Conservation (phyloP, 2,113 vertebrate species). For the Toxostoma redivivum region DNA sequence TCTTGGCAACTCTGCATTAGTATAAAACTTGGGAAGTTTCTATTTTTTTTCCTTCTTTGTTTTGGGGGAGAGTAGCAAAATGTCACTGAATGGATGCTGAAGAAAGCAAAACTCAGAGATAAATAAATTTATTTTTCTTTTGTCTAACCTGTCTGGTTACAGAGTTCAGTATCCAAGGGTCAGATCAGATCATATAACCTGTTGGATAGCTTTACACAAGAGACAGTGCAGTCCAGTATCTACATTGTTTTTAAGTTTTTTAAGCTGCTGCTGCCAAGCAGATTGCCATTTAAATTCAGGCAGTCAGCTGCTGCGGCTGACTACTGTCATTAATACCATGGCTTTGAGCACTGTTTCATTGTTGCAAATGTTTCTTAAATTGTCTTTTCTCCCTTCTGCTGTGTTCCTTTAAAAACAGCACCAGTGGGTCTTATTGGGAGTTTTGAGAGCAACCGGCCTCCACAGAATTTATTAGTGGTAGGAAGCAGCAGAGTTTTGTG, state of each 20-base stretch:
- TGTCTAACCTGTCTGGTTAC: neutral
- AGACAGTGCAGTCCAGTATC: neutral
- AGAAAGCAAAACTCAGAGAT: neutral
- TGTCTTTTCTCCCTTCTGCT: neutral
- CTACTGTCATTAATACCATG: neutral
- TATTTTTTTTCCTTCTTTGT: rapidly evolving
- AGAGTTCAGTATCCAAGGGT: neutral
- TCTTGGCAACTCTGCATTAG: neutral
- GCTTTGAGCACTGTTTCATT: slow-evolving; percentile 3
- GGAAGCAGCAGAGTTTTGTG: slow-evolving; percentile 3
- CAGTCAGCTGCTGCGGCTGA: neutral
- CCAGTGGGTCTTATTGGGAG: neutral
- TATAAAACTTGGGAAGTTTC: neutral
- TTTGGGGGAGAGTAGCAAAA: neutral
- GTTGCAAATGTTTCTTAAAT: slow-evolving; percentile 20
- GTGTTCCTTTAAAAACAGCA: neutral
- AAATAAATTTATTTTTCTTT: neutral
- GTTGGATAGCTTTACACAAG: neutral
- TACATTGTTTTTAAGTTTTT: neutral
- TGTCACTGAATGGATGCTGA: neutral
- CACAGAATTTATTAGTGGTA: neutral
- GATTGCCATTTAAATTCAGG: neutral
- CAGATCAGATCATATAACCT: neutral
- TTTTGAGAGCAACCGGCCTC: neutral
- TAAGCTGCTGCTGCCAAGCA: neutral